Conservation (phyloP, 30 jellyfish, hydroid and myxozoan species). For the Turritopsis dohrnii region DNA sequence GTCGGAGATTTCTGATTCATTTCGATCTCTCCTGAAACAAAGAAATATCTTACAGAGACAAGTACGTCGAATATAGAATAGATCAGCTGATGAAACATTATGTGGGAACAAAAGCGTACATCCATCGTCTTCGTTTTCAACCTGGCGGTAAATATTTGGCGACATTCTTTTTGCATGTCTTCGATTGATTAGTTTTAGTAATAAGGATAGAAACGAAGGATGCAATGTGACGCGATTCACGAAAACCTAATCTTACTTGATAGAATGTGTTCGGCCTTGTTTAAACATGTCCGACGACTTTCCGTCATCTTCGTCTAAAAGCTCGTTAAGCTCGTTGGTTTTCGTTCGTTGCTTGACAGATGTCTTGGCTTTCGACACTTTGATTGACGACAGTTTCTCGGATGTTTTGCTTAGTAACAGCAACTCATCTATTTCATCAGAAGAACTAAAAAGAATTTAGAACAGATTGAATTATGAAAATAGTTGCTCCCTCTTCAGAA, state of each 20-base stretch:
- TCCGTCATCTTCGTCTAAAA: not conserved
- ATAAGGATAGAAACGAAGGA: no score
- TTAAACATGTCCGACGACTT: not conserved
- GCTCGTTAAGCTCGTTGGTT: not conserved
- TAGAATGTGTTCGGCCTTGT: not conserved
- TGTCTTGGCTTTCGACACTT: conserved; percentile 38
- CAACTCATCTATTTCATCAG: conserved; percentile 59
- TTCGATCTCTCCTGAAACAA: conserved; percentile 10
- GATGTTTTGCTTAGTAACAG: conserved; percentile 70
- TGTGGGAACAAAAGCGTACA: not conserved
- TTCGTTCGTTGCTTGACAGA: conserved; percentile 16
- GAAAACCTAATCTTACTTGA: conserved; percentile 6
- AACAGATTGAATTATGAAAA: no score
- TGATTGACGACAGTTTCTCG: conserved; percentile 40
- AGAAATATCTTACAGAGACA: not conserved
- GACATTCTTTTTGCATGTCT: no score
- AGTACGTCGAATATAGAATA: not conserved
- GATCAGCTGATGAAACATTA: not conserved
- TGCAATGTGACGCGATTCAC: no score
- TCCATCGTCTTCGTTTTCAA: not conserved
- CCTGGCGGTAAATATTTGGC: no score
- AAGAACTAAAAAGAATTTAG: conserved; percentile 17
- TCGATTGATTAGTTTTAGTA: no score
- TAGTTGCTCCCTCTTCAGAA: no score
- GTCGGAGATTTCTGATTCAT: not conserved